These are phyloP conservation scores for Lates japonicus DNA, from an alignment of 2,797 vertebrate species.

Conservation along the genomic window DNA sequence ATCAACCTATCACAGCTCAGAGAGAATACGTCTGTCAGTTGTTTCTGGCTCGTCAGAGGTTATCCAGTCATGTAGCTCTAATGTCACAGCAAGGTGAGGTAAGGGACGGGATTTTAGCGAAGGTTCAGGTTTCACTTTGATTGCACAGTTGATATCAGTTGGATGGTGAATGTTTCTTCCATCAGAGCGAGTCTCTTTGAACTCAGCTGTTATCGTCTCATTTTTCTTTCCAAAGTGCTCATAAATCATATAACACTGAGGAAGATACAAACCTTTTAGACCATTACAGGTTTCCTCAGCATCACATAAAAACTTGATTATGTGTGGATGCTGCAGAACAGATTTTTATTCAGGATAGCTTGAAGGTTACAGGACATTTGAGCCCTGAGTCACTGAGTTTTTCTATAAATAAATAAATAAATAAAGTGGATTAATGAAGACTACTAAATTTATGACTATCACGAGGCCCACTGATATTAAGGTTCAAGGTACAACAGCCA, in stretches of 20 bases:
- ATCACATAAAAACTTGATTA: conserved; percentile 8
- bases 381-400: not conserved
- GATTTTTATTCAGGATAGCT: not conserved
- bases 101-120: conserved; percentile 54
- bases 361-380: not conserved
- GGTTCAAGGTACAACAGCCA: too few species aligned
- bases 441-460: too few species aligned
- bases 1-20: conserved; percentile 6
- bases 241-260: not conserved
- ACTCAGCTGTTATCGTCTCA: not conserved
- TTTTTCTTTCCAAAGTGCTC: not conserved
- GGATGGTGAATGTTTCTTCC: conserved; percentile 71
- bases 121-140: conserved; percentile 85
- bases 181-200: conserved; percentile 11
- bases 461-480: too few species aligned
- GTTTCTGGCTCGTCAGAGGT: conserved; percentile 40
- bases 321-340: not conserved
- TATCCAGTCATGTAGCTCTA: conserved; percentile 48
- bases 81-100: conserved; percentile 76
- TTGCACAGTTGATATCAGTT: conserved; percentile 42
- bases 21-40: not conserved
- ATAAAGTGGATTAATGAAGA: not conserved
- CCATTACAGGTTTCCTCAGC: not conserved
- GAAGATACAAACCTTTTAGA: not conserved
- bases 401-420: too few species aligned